Percentiles rank a stretch among this genome's conserved stretches.
These are phyloP conservation scores for Eumaeus atala DNA, from an alignment of 1,140 invertebrate genomes.

Conservation along the genomic window DNA sequence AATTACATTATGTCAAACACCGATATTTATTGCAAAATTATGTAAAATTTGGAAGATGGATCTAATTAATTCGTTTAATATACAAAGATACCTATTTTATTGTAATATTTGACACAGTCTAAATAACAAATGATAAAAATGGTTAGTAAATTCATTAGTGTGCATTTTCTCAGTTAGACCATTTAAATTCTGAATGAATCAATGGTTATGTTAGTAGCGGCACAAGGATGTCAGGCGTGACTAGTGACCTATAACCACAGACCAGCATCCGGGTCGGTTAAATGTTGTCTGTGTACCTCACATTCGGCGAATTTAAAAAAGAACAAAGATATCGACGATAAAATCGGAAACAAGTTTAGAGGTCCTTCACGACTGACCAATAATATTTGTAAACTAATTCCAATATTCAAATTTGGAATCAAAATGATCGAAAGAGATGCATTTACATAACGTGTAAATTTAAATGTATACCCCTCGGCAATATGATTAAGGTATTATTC, in stretches of 20 bases:
- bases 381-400: no score
- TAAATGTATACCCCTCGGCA: no score
- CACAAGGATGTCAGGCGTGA: constrained; percentile 32
- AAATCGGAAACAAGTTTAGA: constrained; percentile 6
- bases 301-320: background rate
- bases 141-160: no score
- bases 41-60: constrained; percentile 23
- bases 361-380: background rate
- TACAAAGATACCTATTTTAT: no score
- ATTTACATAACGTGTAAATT: no score
- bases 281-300: constrained; percentile 9
- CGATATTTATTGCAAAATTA: background rate
- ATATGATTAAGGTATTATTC: no score
- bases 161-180: background rate
- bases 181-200: background rate
- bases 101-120: background rate
- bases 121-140: no score
- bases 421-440: no score
- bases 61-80: no score
- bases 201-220: constrained; percentile 15
- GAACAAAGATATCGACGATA: background rate
- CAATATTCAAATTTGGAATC: no score
- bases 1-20: no score
- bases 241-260: constrained; percentile 37
- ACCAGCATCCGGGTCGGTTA: constrained; percentile 56